Percentiles rank a stretch among this genome's conserved stretches.
Evolutionary conservation across 1,140 invertebrate species (phyloP).

Genomic region (Dendroctonus ponderosae): DNA sequence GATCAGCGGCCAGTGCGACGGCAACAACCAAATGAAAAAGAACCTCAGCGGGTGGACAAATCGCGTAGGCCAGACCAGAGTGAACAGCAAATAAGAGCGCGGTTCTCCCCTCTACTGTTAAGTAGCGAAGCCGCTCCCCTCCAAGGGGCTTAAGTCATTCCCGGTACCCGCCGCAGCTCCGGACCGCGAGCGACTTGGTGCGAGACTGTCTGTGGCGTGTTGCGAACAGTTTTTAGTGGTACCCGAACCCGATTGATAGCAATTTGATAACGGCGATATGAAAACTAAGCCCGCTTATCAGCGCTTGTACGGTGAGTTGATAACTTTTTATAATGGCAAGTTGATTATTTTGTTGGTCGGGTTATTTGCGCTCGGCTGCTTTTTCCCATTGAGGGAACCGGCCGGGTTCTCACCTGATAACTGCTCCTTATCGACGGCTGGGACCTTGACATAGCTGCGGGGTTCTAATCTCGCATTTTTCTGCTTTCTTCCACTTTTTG

Average conservation of each 20-base stretch:
- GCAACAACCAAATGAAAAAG: constrained; percentile 32
- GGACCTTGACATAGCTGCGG: no score
- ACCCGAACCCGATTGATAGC: constrained; percentile 41
- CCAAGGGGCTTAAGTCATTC: constrained; percentile 24
- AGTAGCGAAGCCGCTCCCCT: constrained; percentile 7
- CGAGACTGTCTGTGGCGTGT: constrained; percentile 16
- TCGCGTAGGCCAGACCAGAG: background rate
- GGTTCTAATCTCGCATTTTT: no score
- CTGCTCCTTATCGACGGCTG: no score
- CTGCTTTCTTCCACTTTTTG: no score
- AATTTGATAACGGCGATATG: constrained; percentile 47
- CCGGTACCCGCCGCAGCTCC: constrained; percentile 2
- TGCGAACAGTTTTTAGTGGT: constrained; percentile 33
- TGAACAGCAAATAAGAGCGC: constrained; percentile 14
- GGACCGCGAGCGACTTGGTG: constrained; percentile 16
- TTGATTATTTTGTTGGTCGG: constrained; percentile 47
- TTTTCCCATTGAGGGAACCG: background rate
- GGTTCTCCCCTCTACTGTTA: constrained; percentile 32
- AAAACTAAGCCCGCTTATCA: constrained; percentile 50
- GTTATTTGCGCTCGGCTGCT: constrained; percentile 23
- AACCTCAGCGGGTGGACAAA: constrained; percentile 30
- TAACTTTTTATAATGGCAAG: constrained; percentile 47
- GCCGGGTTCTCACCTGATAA: constrained; percentile 1
- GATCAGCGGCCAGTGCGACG: constrained; percentile 4
- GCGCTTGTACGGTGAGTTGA: constrained; percentile 52